A percentile compares a stretch with the other conserved stretches of the same genome.
phyloP scores from a whole-genome alignment of 2,113 vertebrate genomes.

The Tricholaema leucomelas region DNA sequence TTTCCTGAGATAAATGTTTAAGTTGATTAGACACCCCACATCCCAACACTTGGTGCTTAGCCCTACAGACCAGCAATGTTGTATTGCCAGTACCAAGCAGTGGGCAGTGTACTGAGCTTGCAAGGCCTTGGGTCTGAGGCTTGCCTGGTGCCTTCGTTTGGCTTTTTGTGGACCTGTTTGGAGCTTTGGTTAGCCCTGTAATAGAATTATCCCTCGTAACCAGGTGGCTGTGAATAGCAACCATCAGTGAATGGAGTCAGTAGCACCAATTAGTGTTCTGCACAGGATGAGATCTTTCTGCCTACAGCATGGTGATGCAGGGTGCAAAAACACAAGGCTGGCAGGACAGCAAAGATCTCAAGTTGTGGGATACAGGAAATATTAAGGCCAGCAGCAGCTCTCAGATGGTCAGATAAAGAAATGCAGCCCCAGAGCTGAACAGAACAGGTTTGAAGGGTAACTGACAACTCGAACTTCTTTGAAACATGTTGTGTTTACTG shows the following conservation, averaged over 20 bases:
- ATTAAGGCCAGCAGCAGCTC: neutral
- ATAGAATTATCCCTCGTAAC: neutral
- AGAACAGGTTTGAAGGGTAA: neutral
- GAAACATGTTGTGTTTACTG: accelerated
- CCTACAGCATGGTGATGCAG: neutral
- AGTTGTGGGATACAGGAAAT: neutral
- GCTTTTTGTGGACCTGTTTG: neutral
- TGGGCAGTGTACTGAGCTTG: neutral
- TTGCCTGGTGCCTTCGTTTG: neutral
- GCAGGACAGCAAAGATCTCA: neutral
- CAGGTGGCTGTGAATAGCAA: neutral
- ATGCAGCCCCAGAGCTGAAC: neutral
- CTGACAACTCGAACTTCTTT: neutral
- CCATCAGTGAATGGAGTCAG: neutral
- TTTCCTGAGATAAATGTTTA: no score
- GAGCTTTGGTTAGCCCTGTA: neutral
- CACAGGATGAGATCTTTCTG: neutral
- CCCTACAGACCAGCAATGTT: no score
- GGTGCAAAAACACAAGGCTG: neutral
- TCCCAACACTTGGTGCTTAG: neutral
- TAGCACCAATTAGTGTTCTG: neutral
- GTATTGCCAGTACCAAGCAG: neutral
- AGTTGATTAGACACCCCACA: no score
- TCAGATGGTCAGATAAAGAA: neutral
- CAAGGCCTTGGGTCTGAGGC: neutral